Evolutionary conservation across 2,797 vertebrate species (phyloP).

Genomic region (Megalops cyprinoides): DNA sequence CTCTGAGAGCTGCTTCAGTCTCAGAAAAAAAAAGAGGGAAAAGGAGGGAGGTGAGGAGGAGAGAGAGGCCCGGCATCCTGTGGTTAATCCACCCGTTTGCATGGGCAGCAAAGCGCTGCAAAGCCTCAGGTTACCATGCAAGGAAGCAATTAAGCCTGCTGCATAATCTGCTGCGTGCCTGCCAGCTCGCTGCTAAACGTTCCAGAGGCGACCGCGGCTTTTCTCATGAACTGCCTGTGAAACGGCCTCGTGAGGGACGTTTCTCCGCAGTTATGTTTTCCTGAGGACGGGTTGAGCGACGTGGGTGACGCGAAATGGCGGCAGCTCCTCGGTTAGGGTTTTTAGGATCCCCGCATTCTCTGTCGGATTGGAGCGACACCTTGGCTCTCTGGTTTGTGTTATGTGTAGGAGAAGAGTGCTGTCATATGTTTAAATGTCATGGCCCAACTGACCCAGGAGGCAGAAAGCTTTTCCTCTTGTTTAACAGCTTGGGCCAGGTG

Average conservation of each 20-base stretch:
- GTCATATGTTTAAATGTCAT: too few relatives aligned
- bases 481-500: background rate
- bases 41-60: background rate
- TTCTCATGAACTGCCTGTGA: background rate
- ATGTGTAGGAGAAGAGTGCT: background rate
- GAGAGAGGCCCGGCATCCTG: background rate
- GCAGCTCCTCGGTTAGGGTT: background rate
- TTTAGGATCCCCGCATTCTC: background rate
- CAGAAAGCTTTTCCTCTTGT: too few relatives aligned
- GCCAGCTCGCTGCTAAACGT: background rate
- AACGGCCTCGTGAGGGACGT: slow-evolving; percentile 5
- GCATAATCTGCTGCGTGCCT: background rate
- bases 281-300: background rate
- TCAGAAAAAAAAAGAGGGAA: background rate
- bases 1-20: background rate
- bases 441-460: too few relatives aligned
- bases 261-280: background rate
- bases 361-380: background rate
- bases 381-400: background rate
- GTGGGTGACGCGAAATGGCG: background rate
- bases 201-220: background rate
- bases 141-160: slow-evolving; percentile 13
- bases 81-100: background rate
- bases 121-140: slow-evolving; percentile 9
- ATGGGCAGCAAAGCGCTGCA: background rate